Conservation (phyloP, 2,113 vertebrate genomes). For the Ranitomeya variabilis region DNA sequence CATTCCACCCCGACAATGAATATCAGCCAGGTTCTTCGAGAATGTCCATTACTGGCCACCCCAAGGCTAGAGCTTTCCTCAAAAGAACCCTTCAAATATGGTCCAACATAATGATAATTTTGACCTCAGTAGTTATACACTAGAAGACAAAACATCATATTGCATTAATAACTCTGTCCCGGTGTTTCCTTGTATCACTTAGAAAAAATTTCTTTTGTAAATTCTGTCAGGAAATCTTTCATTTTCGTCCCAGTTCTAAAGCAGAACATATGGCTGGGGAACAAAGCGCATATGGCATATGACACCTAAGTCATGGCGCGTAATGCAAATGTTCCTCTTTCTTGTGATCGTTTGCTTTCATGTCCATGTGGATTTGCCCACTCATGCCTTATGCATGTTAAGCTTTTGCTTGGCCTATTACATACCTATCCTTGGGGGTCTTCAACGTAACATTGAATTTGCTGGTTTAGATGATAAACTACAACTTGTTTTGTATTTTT, state of each 20-base stretch:
- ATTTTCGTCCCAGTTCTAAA: conserved; percentile 5
- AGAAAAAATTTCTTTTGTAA: neutral
- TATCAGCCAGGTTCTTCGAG: too few species aligned
- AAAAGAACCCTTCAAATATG: neutral
- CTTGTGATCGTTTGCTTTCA: conserved; percentile 16
- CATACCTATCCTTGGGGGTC: neutral
- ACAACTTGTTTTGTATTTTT: neutral
- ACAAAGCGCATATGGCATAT: conserved; percentile 28
- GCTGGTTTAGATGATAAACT: neutral
- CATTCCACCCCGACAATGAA: too few species aligned
- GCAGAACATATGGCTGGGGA: conserved; percentile 19
- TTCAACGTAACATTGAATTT: neutral
- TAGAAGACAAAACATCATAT: neutral
- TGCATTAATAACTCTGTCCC: neutral
- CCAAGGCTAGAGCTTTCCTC: too few species aligned
- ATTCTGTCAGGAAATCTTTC: conserved; percentile 16
- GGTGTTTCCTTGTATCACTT: neutral
- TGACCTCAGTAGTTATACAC: neutral
- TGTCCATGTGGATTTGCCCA: conserved; percentile 22
- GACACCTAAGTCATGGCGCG: conserved; percentile 26
- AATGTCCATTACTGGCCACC: too few species aligned
- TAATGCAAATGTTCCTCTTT: conserved; percentile 24
- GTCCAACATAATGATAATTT: neutral
- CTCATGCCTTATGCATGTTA: conserved; percentile 22
- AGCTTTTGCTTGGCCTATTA: neutral